Conservation (phyloP, 2,888 invertebrate genomes). For the Sphinx pinastri region DNA sequence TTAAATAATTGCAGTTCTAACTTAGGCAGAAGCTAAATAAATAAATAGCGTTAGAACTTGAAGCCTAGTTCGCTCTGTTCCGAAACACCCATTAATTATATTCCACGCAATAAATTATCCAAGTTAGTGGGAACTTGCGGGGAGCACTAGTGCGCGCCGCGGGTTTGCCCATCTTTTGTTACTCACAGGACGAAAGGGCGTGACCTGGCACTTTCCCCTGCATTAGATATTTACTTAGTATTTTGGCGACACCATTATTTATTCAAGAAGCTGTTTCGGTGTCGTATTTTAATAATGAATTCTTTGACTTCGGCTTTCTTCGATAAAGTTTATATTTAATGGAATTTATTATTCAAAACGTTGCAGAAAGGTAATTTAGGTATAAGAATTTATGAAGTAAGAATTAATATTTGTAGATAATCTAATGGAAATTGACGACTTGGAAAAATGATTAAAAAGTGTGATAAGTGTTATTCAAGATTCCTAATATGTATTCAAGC, state of each 20-base stretch:
- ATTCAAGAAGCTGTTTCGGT: background rate
- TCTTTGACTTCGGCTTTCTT: background rate
- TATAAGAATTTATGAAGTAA: too few species aligned
- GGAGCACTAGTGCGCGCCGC: background rate
- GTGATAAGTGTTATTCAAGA: too few species aligned
- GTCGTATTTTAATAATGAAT: background rate
- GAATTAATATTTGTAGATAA: too few species aligned
- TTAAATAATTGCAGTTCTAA: background rate
- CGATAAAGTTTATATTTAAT: background rate
- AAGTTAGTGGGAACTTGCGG: slow-evolving; percentile 4
- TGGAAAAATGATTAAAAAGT: too few species aligned
- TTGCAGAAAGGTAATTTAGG: too few species aligned
- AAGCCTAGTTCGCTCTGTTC: background rate
- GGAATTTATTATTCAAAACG: too few species aligned
- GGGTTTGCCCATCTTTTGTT: background rate
- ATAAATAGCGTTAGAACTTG: background rate
- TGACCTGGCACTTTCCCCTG: background rate
- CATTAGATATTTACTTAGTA: slow-evolving; percentile 7
- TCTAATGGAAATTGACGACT: too few species aligned
- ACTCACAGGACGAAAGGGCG: background rate
- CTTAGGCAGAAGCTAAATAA: background rate
- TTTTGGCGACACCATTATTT: slow-evolving; percentile 9
- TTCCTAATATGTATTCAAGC: too few species aligned
- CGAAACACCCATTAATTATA: slow-evolving; percentile 10
- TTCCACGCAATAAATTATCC: slow-evolving; percentile 3